Evolutionary conservation across 2,113 vertebrate genomes (phyloP), one percentile per base, ranked within the genome.

Genomic region (Turdus rufiventris): DNA sequence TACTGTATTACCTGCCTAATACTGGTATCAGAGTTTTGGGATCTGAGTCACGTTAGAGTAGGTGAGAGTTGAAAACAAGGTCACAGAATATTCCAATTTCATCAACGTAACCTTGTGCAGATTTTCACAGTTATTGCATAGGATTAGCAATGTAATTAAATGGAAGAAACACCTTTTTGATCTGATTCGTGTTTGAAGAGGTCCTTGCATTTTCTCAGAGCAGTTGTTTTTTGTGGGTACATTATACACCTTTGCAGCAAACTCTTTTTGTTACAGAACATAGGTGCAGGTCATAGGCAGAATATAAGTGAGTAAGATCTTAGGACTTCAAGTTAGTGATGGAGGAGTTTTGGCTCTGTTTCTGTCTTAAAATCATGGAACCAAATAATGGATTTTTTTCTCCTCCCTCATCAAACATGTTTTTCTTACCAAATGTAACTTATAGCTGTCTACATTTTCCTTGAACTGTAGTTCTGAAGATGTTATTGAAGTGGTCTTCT

Each of bases 201-300:
- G 13, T 58, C 77, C 62, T 82, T 47, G 31, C 2, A 5, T 63
- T 65, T 71, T 53, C 43, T 89, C 33, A 68, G 51, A 61, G 31
- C 43, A 62, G 51, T 10, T 62, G 38, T 80, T 88, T 91, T 81
- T 72, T 84, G 29, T 74, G 60, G 26, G 14, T 88, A 18, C 4
- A 0, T 28, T 68, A 28, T 53, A 50, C 0, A 0, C 6, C 5
- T 45, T 40, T 90, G 33, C 63, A 67, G 24, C 26, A 45, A 58
- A 50, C 40, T 86, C 14, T 62, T n/a, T 18, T 53, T 53, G 51
- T 18, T 29, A 28, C 28, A 31, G 51, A 53, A 8, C 17, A 5
- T 18, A 28, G 8, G 48, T 50, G 24, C 24, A 50, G 48, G 25
- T 25, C 48, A 50, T 26, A 62, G 34, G 23, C 61, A 78, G 40